phyloP scores from a whole-genome alignment of 2,113 vertebrate genomes.

The Agelaius phoeniceus region DNA sequence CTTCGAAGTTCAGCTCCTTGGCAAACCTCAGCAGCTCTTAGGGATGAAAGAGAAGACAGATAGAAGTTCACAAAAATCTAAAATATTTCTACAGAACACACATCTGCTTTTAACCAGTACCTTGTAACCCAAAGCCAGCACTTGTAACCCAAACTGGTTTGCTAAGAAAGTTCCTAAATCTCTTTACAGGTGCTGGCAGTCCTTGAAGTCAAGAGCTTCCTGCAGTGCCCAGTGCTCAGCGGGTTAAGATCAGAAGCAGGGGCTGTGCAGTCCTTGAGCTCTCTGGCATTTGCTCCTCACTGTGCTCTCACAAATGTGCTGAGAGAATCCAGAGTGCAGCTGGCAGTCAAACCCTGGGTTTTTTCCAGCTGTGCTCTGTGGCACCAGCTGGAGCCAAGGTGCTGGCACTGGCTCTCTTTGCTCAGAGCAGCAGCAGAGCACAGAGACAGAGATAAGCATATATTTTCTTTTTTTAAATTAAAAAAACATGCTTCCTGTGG shows the following conservation, averaged over 20 bases:
- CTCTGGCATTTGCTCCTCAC: background rate
- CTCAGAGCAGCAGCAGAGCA: background rate
- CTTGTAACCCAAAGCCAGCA: background rate
- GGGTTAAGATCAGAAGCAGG: background rate
- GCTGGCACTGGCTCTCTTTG: background rate
- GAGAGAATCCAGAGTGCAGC: background rate
- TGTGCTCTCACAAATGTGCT: background rate
- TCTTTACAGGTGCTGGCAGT: background rate
- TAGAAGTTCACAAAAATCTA: background rate
- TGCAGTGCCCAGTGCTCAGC: background rate
- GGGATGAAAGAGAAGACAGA: background rate
- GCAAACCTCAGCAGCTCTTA: background rate
- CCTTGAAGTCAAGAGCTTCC: background rate
- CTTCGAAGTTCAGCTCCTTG: background rate
- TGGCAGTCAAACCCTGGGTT: background rate
- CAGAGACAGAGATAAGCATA: conserved; percentile 14
- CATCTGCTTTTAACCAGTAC: background rate
- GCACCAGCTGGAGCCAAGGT: background rate
- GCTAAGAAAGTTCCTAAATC: background rate
- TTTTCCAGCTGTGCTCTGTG: background rate
- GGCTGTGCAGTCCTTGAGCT: background rate
- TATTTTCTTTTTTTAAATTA: background rate
- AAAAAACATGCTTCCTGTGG: conserved; percentile 50
- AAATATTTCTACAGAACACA: background rate
- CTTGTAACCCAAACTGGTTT: background rate